Base-by-base conservation (phyloP, 1,140 invertebrate species). In the Hesperophylax magnus region DNA sequence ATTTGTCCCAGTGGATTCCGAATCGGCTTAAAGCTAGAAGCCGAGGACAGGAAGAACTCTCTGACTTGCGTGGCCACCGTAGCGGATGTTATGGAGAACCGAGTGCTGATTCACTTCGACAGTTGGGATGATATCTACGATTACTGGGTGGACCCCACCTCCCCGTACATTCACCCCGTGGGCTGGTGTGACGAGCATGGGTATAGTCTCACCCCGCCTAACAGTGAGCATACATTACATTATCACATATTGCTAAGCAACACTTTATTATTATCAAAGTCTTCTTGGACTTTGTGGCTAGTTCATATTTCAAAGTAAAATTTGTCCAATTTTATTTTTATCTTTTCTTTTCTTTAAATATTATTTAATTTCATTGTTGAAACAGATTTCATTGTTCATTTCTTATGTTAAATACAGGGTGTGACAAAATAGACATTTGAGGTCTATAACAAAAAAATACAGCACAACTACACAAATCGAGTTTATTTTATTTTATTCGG, bases 51-150 rank as follows among this genome's bases (percentile, higher is more conserved):
- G 52, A 97, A 97, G 86, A 97, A 98, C 88, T 94, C 94, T 9
- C 81, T 90, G 84, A 93, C 97, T 24, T 97, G 97, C 86, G 97
- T 97, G n/a, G 97, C 97, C 2, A 96, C 95, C 27, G 93, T 98
- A 14, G 92, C 93, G 60, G 96, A 97, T 86, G 92, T 97, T 76
- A 92, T 98, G 88, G 95, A 96, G 84, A 93, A 94, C 84, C 90
- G 97, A 39, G 93, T 99, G 85, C 93, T 98, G 2, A 93, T 99
- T 65, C 97, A 98, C 88, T 99, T 98, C 90, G 97, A 98, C 91
- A 96, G 96, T 84, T 98, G 97, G 97, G 95, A 97, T 86, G 94
- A 96, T 86, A 93, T 95, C 83, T 98, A 98, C 87, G 97, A 99
- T 90, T 98, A 97, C 87, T 99, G 97, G 97, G 93, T 96, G 63